Percentiles rank a stretch among this genome's conserved stretches.
phyloP scores from a whole-genome alignment of 1,140 invertebrate species.

The Oscheius sp. region DNA sequence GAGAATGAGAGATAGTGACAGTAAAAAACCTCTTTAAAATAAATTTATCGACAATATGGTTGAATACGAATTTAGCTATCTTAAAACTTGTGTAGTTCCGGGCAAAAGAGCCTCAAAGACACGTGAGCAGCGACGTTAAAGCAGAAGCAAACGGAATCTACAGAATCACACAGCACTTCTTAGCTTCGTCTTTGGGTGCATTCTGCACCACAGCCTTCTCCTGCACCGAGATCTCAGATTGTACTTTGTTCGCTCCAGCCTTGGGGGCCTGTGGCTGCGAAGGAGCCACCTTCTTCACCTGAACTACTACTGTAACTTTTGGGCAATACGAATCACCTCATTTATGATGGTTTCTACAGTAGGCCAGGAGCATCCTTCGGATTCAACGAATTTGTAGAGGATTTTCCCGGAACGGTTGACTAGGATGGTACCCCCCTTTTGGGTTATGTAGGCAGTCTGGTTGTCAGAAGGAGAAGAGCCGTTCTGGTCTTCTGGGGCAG shows the following conservation, averaged over 20 bases:
- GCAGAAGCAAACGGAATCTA: not conserved
- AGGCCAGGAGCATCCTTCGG: slow-evolving; percentile 1
- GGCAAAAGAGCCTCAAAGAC: too few species aligned
- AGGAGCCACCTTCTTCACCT: not conserved
- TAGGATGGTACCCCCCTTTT: slow-evolving; percentile 21
- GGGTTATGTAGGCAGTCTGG: slow-evolving; percentile 15
- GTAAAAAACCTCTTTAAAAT: too few species aligned
- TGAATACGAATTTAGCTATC: too few species aligned
- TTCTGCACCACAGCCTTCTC: not conserved
- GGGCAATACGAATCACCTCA: not conserved
- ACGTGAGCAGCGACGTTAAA: too few species aligned
- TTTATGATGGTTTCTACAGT: not conserved
- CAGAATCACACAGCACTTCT: not conserved
- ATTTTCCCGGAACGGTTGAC: slow-evolving; percentile 18
- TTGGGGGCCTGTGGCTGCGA: not conserved
- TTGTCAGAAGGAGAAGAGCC: not conserved
- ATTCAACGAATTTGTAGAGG: slow-evolving; percentile 18
- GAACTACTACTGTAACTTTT: not conserved
- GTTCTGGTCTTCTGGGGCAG: not conserved
- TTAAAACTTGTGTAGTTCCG: too few species aligned
- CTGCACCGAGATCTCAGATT: not conserved
- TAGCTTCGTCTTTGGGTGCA: not conserved
- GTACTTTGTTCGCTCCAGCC: not conserved
- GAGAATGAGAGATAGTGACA: too few species aligned
- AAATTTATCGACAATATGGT: too few species aligned